A percentile compares a stretch with the other conserved stretches of the same genome.
phyloP scores from a whole-genome alignment of 2,113 vertebrate species.

The Mirounga angustirostris region DNA sequence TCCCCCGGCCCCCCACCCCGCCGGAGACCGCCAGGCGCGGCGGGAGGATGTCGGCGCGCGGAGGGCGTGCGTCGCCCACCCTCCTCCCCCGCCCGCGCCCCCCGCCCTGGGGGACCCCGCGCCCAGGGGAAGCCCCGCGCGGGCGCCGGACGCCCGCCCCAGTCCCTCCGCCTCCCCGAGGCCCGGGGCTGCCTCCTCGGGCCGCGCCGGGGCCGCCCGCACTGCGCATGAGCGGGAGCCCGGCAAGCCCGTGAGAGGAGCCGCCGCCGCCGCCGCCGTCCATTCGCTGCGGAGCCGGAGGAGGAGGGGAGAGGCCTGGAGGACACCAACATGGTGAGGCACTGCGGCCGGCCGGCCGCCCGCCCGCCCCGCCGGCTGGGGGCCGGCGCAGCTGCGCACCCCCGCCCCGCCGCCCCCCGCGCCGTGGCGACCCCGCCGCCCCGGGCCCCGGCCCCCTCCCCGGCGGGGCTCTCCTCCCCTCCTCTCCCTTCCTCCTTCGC shows the following conservation, averaged over 20 bases:
- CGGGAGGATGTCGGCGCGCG: slow-evolving; percentile 39
- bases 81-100: background rate
- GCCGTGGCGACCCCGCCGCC: slow-evolving; percentile 34
- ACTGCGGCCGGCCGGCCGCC: slow-evolving; percentile 67
- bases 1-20: background rate
- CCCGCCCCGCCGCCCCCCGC: background rate
- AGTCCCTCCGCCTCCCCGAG: slow-evolving; percentile 64
- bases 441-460: slow-evolving; percentile 39
- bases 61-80: background rate
- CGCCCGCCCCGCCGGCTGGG: slow-evolving; percentile 38
- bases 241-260: slow-evolving; percentile 82
- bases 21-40: background rate
- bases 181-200: slow-evolving; percentile 70
- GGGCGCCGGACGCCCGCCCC: background rate
- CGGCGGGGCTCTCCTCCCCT: background rate
- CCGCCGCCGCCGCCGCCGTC: slow-evolving; percentile 83
- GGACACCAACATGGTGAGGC: slow-evolving; percentile 87
- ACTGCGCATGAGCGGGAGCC: slow-evolving; percentile 93
- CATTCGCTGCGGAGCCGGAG: slow-evolving; percentile 84
- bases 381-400: slow-evolving; percentile 63
- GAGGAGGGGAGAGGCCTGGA: slow-evolving; percentile 86
- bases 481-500: slow-evolving; percentile 55
- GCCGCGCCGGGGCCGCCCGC: slow-evolving; percentile 81
- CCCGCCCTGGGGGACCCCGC: background rate
- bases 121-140: slow-evolving; percentile 57